Evolutionary conservation across 1,140 invertebrate genomes (phyloP).

Genomic region (Ericerus pela): DNA sequence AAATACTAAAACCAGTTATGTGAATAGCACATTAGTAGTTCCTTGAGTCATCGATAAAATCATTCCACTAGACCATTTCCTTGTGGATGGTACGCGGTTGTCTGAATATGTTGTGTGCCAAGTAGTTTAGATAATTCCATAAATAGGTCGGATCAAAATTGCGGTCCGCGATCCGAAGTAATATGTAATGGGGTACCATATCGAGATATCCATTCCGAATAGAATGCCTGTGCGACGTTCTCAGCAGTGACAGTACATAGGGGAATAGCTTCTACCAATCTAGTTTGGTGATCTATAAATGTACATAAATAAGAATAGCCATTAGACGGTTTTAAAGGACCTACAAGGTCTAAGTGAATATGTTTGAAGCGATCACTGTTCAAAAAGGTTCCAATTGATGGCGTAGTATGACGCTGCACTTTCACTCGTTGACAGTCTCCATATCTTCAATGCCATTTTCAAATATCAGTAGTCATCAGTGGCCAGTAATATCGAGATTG

Average conservation of each 20-base stretch:
- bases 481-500: constrained; percentile 32
- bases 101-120: constrained; percentile 17
- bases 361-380: constrained; percentile 23
- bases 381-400: constrained; percentile 12
- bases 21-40: constrained; percentile 23
- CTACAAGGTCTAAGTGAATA: constrained; percentile 36
- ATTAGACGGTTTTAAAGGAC: constrained; percentile 22
- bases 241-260: constrained; percentile 24
- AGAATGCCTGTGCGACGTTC: constrained; percentile 22
- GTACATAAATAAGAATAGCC: constrained; percentile 24
- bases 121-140: background rate
- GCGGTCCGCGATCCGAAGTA: constrained; percentile 27
- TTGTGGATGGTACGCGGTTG: constrained; percentile 30
- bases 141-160: constrained; percentile 25
- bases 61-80: constrained; percentile 24
- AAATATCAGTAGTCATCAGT: constrained; percentile 22
- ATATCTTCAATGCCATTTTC: constrained; percentile 21
- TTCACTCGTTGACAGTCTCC: constrained; percentile 24
- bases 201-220: constrained; percentile 23
- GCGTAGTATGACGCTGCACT: background rate
- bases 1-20: constrained; percentile 21
- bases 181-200: constrained; percentile 26
- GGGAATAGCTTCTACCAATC: constrained; percentile 28
- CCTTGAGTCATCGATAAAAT: constrained; percentile 31
- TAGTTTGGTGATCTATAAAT: constrained; percentile 26